Conservation (phyloP, 2,113 vertebrate genomes). For the Charadrius vociferus region DNA sequence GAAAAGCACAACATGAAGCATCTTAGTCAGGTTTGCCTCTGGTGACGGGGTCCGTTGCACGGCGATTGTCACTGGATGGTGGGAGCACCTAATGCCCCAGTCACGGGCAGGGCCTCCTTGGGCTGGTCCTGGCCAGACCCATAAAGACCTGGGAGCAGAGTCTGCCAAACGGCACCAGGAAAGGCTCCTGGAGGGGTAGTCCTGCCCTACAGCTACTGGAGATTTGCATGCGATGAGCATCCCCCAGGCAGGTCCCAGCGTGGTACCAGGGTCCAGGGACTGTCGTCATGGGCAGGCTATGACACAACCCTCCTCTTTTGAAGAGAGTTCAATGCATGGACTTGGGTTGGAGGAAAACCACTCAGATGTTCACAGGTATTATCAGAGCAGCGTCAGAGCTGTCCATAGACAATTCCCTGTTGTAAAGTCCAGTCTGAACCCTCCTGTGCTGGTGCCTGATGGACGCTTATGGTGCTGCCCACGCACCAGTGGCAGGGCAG, state of each 20-base stretch:
- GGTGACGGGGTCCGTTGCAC: neutral
- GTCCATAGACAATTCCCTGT: neutral
- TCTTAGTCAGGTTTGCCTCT: accelerated
- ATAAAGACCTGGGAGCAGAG: neutral
- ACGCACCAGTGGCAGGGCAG: accelerated
- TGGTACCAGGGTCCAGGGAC: neutral
- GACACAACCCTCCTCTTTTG: neutral
- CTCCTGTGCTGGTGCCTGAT: neutral
- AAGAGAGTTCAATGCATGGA: neutral
- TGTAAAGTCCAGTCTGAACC: too few species aligned
- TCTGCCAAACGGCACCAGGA: neutral
- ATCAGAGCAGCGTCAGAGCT: neutral
- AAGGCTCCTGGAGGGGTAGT: neutral
- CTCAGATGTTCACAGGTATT: neutral
- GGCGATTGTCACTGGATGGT: neutral
- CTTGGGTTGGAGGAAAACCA: too few species aligned
- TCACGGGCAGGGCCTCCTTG: neutral
- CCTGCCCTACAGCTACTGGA: neutral
- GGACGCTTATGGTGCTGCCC: neutral
- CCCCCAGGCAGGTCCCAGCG: accelerated
- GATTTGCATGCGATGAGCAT: accelerated
- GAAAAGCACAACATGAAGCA: accelerated
- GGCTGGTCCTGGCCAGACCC: neutral
- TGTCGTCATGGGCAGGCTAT: neutral
- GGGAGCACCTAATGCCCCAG: neutral